Conservation (phyloP, 2,888 invertebrate genomes). For the Apamea crenata region DNA sequence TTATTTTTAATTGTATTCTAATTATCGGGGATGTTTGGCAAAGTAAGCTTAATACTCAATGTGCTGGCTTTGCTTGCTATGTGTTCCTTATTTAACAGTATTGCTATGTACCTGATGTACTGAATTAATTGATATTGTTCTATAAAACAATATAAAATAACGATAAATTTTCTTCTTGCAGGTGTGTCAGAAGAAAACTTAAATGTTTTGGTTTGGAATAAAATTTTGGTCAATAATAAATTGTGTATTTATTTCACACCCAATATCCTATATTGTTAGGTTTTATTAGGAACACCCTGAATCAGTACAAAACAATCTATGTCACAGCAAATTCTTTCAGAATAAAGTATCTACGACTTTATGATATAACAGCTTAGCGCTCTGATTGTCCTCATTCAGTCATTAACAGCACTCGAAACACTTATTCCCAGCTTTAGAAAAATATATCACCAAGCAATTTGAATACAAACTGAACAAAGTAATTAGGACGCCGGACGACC, state of each 20-base stretch:
- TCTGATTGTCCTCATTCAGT: conserved; percentile 5
- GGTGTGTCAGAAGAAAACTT: conserved; percentile 6
- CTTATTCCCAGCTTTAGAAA: conserved; percentile 11
- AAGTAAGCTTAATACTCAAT: background rate
- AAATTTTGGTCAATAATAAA: conserved; percentile 16
- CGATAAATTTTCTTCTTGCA: conserved; percentile 21
- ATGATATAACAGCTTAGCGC: conserved; percentile 9
- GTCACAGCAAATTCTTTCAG: background rate
- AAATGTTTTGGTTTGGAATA: conserved; percentile 26
- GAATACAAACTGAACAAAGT: conserved; percentile 45
- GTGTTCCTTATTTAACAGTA: conserved; percentile 9
- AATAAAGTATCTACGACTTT: conserved; percentile 5
- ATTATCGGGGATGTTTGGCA: background rate
- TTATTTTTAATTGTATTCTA: conserved; percentile 17
- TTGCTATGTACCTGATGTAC: background rate
- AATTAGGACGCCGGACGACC: conserved; percentile 3
- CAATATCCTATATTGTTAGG: background rate
- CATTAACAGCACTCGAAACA: conserved; percentile 24
- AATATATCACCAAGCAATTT: conserved; percentile 39
- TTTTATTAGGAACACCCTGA: background rate
- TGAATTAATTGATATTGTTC: background rate
- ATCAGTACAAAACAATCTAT: background rate
- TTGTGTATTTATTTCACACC: conserved; percentile 16
- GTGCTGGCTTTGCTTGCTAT: conserved; percentile 13
- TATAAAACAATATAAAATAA: background rate